Base-by-base conservation (phyloP, 2,113 vertebrate genomes). In the Thalassarche chlororhynchos region DNA sequence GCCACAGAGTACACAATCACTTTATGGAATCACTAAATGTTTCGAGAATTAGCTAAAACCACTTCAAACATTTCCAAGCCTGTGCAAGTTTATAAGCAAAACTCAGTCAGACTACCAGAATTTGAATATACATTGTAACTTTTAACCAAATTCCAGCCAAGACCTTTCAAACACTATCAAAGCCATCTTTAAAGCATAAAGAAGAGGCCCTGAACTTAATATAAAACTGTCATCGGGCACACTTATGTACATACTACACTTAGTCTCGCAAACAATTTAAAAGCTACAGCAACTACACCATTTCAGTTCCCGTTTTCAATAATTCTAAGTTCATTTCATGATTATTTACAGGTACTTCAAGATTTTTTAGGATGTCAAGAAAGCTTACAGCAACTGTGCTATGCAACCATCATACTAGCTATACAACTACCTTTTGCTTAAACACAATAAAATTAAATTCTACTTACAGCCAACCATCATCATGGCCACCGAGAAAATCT, bases 391-490 rank as follows among this genome's bases (percentile, higher is more conserved):
- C 31, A 74, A 58, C 24, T 0, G 5, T 24, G 4, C 28, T 38
- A 14, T 10, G 38, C n/a, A 78, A 68, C 21, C 44, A 23, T 3
- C 6, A 3, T 0, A 12, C 12, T 1, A 26, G 29, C 28, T 68
- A 31, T 5, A 28, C 40, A 52, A 62, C 64, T 10, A 29, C n/a
- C 19, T 72, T 76, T 23, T 24, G 18, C 25, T 75, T 21, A 62
- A 71, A 47, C 12, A 6, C 36, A 31, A 12, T 36, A 65, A 89
- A 89, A 93, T 4, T 4, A 3, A 54, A 80, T 86, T 89, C 65
- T 98, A 99, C 99, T 99, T 96, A 99, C 99, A 99, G 98, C 99
- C 99, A 94, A 99, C 99, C 99, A 99, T 99, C 99, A 99, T 99
- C 99, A 99, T 99, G 97, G 99, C 99, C 97, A 99, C 99, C 0